Evolutionary conservation across 2,113 vertebrate genomes (phyloP).

Genomic region (Pica pica): DNA sequence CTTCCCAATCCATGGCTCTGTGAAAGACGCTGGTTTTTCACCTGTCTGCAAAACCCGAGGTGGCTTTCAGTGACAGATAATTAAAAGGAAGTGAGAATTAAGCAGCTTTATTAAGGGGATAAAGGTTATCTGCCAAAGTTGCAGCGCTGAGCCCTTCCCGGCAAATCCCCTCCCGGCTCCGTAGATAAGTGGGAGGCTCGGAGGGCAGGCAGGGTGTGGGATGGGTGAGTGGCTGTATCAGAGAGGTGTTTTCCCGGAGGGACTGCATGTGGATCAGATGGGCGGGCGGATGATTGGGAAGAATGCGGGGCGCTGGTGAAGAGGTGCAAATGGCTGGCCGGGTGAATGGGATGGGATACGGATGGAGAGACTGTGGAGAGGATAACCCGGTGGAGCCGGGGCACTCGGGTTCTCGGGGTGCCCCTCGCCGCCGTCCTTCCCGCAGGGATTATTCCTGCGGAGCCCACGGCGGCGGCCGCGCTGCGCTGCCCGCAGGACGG

Average conservation of each 20-base stretch:
- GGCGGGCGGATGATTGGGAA: neutral
- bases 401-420: fast-evolving
- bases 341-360: neutral
- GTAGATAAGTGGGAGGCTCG: fast-evolving
- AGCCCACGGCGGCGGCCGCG: fast-evolving
- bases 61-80: neutral
- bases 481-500: neutral
- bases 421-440: neutral
- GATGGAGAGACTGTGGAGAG: neutral
- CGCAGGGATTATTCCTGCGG: neutral
- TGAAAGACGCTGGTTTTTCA: neutral
- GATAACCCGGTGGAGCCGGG: neutral
- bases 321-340: neutral
- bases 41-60: neutral
- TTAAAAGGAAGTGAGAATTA: neutral
- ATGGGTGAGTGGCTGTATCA: neutral
- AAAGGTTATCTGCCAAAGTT: neutral
- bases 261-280: fast-evolving
- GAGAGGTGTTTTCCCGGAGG: neutral
- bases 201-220: neutral
- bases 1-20: neutral
- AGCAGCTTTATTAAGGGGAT: conserved; percentile 12
- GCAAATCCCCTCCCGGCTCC: neutral
- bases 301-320: fast-evolving
- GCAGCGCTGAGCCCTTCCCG: neutral